phyloP scores from a whole-genome alignment of 1,140 invertebrate genomes.

The Drosophila lini region DNA sequence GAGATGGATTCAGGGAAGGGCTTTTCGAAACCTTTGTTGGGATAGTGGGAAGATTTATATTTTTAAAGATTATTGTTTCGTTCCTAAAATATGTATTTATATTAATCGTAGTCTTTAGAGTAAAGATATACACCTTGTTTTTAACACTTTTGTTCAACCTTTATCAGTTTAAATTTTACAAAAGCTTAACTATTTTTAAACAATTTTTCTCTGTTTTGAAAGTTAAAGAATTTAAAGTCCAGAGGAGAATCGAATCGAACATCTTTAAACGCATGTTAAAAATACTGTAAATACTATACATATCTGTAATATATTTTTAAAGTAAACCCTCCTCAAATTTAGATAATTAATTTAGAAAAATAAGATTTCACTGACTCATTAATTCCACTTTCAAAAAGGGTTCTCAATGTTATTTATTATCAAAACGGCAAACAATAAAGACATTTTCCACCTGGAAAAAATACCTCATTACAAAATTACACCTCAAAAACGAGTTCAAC shows the following conservation, averaged over 20 bases:
- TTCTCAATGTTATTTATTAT: neutral
- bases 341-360: neutral
- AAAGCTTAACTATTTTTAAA: neutral
- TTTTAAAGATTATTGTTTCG: neutral
- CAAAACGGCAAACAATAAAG: neutral
- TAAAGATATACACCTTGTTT: neutral
- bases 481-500: neutral
- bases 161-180: no score
- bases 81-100: neutral
- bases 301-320: neutral
- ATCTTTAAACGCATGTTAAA: neutral
- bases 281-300: neutral
- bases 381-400: neutral
- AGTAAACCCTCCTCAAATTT: neutral
- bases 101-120: neutral
- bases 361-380: neutral
- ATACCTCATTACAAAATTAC: neutral
- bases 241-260: neutral
- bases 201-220: neutral
- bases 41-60: neutral
- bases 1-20: constrained; percentile 1
- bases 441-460: neutral
- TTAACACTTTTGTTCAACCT: neutral
- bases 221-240: neutral
- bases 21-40: neutral